Conservation (phyloP, 2,113 vertebrate genomes). For the Chlamydotis undulata region DNA sequence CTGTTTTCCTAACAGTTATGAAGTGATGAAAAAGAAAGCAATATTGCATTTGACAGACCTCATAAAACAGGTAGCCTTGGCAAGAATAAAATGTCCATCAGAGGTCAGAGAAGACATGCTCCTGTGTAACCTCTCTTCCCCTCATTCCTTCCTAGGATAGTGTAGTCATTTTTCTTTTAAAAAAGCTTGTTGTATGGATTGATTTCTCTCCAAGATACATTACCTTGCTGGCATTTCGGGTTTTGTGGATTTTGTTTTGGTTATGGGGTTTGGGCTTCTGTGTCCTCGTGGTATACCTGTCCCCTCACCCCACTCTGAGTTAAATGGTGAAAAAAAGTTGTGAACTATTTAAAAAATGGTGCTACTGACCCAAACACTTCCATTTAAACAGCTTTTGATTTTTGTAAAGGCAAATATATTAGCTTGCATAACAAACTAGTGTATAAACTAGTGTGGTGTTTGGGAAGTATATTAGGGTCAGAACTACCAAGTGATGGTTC, state of each 20-base stretch:
- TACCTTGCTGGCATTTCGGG: not conserved
- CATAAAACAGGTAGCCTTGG: not conserved
- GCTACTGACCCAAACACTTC: not conserved
- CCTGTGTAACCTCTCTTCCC: not conserved
- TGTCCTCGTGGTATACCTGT: not conserved
- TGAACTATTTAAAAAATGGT: not conserved
- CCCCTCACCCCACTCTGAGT: rapidly evolving
- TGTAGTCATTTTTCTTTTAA: not conserved
- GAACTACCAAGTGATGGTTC: not conserved
- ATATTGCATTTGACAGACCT: not conserved
- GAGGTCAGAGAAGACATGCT: not conserved
- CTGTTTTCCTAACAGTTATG: not conserved
- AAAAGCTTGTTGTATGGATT: not conserved
- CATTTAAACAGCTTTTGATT: not conserved
- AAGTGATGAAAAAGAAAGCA: not conserved
- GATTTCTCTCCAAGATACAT: not conserved
- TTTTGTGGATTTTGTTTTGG: not conserved
- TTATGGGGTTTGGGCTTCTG: not conserved
- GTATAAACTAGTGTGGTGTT: not conserved
- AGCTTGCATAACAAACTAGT: not conserved
- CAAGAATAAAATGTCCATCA: not conserved
- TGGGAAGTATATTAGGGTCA: not conserved
- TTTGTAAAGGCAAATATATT: not conserved
- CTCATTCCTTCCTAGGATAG: not conserved
- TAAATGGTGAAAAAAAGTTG: not conserved